Conservation (phyloP, 2,113 vertebrate species). For the Sinocyclocheilus rhinocerous region DNA sequence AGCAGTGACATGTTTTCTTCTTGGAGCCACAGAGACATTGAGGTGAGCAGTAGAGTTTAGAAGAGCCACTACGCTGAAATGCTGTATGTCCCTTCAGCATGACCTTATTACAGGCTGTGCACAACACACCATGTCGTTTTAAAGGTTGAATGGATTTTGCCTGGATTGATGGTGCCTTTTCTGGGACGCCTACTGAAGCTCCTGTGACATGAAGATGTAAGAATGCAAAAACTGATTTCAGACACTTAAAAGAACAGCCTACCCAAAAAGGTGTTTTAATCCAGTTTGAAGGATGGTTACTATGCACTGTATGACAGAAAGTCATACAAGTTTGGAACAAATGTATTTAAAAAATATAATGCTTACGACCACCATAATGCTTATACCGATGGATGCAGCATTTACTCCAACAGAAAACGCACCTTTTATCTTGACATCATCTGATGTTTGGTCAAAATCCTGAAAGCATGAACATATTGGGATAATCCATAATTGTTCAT, state of each 20-base stretch:
- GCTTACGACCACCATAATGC: conserved; percentile 4
- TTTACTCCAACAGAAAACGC: conserved; percentile 87
- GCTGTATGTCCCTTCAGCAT: conserved; percentile 95
- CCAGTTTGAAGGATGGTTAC: not conserved
- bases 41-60: conserved; percentile 82
- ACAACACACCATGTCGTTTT: conserved; percentile 82
- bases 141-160: conserved; percentile 75
- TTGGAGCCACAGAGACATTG: conserved; percentile 79
- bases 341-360: not conserved
- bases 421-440: conserved; percentile 91
- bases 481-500: not conserved
- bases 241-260: not conserved
- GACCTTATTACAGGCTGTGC: conserved; percentile 89
- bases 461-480: conserved; percentile 16
- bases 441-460: conserved; percentile 58
- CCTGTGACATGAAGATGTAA: not conserved
- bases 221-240: not conserved
- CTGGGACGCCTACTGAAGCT: conserved; percentile 30
- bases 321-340: not conserved
- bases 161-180: conserved; percentile 32
- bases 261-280: not conserved
- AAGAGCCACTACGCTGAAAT: conserved; percentile 92
- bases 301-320: not conserved
- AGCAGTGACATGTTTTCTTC: conserved; percentile 86
- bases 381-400: conserved; percentile 65